Conservation (phyloP, 2,888 invertebrate species). For the Junonia oenone region DNA sequence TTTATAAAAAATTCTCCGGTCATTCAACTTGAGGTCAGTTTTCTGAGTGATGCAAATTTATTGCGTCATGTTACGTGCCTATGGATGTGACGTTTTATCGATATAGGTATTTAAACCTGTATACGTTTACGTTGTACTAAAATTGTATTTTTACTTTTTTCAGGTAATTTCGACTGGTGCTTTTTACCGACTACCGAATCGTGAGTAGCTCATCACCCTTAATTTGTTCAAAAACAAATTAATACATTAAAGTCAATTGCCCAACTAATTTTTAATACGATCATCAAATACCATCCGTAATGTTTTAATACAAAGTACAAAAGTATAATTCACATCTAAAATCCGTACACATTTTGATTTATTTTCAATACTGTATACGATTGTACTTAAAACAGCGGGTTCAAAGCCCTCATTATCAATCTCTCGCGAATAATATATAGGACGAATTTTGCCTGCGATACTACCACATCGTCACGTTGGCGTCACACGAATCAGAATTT, state of each 20-base stretch:
- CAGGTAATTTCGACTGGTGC: neutral
- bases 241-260: too few relatives aligned
- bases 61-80: slow-evolving; percentile 18
- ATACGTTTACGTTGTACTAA: neutral
- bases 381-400: slow-evolving; percentile 54
- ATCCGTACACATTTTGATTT: neutral
- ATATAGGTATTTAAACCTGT: neutral
- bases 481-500: slow-evolving; percentile 37
- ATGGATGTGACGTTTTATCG: neutral
- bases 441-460: slow-evolving; percentile 58
- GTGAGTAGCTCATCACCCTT: neutral
- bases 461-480: slow-evolving; percentile 47
- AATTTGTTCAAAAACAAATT: too few relatives aligned
- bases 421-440: slow-evolving; percentile 70
- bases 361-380: slow-evolving; percentile 38
- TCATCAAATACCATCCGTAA: too few relatives aligned
- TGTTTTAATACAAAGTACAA: too few relatives aligned
- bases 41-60: slow-evolving; percentile 17
- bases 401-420: slow-evolving; percentile 65
- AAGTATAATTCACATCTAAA: neutral
- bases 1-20: slow-evolving; percentile 66
- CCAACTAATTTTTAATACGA: too few relatives aligned
- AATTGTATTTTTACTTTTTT: neutral
- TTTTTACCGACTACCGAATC: neutral
- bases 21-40: slow-evolving; percentile 49